Evolutionary conservation across 2,888 invertebrate species (phyloP).

Genomic region (Ophioninae sp.): DNA sequence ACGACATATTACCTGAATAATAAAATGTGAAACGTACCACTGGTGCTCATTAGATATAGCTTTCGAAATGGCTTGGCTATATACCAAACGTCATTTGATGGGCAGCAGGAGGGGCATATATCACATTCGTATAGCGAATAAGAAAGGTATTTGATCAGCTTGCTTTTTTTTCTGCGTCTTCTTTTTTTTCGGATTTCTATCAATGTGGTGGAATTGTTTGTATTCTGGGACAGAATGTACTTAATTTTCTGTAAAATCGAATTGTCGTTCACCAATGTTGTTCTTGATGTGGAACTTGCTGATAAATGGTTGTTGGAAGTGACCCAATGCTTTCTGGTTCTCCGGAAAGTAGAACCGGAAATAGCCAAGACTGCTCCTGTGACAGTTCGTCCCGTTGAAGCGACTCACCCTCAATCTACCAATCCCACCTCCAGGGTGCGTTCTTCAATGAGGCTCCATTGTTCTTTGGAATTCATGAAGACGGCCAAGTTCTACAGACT

Average conservation of each 20-base stretch:
- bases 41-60: constrained; percentile 49
- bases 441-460: constrained; percentile 21
- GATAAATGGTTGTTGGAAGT: too few relatives aligned
- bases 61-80: constrained; percentile 11
- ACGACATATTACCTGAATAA: constrained; percentile 50
- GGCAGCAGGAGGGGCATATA: too few relatives aligned
- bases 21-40: constrained; percentile 38
- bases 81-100: background rate
- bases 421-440: constrained; percentile 10
- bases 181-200: too few relatives aligned
- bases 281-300: too few relatives aligned
- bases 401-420: constrained; percentile 2
- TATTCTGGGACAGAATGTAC: too few relatives aligned
- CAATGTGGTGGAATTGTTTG: too few relatives aligned
- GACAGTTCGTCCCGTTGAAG: background rate
- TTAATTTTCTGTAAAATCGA: too few relatives aligned
- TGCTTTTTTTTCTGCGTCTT: too few relatives aligned
- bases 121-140: background rate
- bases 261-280: too few relatives aligned
- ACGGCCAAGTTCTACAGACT: constrained; percentile 53
- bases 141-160: too few relatives aligned
- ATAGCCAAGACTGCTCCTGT: background rate
- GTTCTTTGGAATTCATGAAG: constrained; percentile 57
- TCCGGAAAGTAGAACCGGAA: background rate
- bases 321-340: too few relatives aligned